Percentiles rank a stretch among this genome's conserved stretches.
Conservation (phyloP, 2,797 vertebrate genomes). For the Enteromius afrohamiltoni region DNA sequence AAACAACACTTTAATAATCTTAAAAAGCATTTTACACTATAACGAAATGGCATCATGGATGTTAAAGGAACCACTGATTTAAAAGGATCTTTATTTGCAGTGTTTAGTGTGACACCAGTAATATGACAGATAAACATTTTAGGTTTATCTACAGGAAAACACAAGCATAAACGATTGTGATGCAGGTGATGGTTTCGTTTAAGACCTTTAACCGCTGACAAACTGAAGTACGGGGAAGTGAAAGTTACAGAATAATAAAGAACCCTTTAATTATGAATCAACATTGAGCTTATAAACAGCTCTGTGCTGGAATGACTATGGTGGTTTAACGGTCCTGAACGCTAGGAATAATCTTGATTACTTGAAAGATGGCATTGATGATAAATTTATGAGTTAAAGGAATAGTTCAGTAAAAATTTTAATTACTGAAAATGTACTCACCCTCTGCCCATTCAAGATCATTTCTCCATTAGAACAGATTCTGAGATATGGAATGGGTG, state of each 20-base stretch:
- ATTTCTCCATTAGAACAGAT: neutral
- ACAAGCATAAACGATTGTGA: neutral
- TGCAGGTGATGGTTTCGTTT: neutral
- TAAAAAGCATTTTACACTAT: neutral
- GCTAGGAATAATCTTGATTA: neutral
- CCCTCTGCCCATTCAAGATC: neutral
- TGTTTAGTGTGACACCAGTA: neutral
- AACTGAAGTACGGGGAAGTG: neutral
- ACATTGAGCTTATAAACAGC: neutral
- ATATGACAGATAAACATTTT: neutral
- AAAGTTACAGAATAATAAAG: neutral
- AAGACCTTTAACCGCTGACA: neutral
- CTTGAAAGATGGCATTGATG: neutral
- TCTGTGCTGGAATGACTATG: neutral
- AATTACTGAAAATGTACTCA: neutral
- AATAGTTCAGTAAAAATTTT: neutral
- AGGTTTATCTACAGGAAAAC: neutral
- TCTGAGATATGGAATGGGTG: neutral
- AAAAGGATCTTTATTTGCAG: neutral
- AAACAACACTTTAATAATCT: neutral
- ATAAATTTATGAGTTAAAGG: neutral
- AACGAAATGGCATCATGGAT: neutral
- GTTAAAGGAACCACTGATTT: neutral
- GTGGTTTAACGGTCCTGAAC: no score
- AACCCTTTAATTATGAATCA: slow-evolving; percentile 4